A percentile compares a stretch with the other conserved stretches of the same genome.
Evolutionary conservation across 2,888 invertebrate species (phyloP).

Genomic region (Cactoblastis cactorum): DNA sequence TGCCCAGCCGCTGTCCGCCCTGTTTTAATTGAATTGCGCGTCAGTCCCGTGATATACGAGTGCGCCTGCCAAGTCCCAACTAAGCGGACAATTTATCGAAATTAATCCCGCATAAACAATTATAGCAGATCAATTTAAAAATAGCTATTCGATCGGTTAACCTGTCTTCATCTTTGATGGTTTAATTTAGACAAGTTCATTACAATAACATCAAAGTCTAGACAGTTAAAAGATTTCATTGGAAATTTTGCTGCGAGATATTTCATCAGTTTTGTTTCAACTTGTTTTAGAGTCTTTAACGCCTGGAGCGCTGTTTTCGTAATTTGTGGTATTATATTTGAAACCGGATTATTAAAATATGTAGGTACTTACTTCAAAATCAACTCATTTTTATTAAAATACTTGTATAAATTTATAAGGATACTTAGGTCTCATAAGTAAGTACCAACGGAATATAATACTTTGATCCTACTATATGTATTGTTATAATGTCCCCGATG

Average conservation of each 20-base stretch:
- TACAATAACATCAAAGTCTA: conserved; percentile 44
- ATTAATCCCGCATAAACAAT: conserved; percentile 63
- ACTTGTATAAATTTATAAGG: too few species aligned
- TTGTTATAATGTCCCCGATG: conserved; percentile 54
- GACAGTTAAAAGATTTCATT: conserved; percentile 56
- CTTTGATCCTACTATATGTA: conserved; percentile 35
- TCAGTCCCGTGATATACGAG: conserved; percentile 60
- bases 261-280: neutral
- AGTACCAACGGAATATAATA: neutral
- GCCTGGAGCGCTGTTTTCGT: neutral
- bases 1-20: conserved; percentile 49
- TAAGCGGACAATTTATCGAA: conserved; percentile 48
- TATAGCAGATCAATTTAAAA: conserved; percentile 54
- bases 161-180: conserved; percentile 42
- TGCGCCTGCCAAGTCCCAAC: conserved; percentile 42
- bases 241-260: conserved; percentile 38
- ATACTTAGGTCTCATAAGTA: too few species aligned
- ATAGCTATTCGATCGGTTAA: conserved; percentile 51
- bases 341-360: too few species aligned
- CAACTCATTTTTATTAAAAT: too few species aligned
- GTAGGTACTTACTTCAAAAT: too few species aligned
- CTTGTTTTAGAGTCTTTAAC: neutral
- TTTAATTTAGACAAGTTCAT: conserved; percentile 50
- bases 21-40: conserved; percentile 66
- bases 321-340: neutral